Evolutionary conservation across 1,140 invertebrate species (phyloP), one percentile per base, ranked within the genome.

Genomic region (Plutomurus gul): DNA sequence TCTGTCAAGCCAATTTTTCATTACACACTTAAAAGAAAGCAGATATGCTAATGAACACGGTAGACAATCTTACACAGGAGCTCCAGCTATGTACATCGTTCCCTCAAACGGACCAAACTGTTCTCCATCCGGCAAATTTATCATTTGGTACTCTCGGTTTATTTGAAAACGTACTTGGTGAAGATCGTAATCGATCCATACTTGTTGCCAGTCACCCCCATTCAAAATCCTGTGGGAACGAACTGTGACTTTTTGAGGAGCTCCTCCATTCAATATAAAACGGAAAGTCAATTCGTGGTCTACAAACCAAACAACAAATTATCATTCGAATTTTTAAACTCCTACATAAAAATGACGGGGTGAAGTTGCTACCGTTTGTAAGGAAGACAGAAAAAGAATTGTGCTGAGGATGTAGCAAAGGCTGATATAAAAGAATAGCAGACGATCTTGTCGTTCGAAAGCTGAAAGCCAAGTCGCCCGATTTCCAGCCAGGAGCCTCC

Each of bases 131-230:
- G 92, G 86, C 43, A 96, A 87, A 87, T 96, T 92, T 3, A 95
- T 91, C 93, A 96, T 95, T 87, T 93, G 90, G 82, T 91, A 93
- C 83, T 96, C 93, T 36, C 92, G 93, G 85, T 96, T 96, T 74
- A 97, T 92, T 91, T 95, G 96, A 85, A 96, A 95, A 75, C 95
- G 87, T n/a, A 97, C 94, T 86, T 98, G 95, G 86, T 96, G 94
- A 84, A 93, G 91, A 86, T 97, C 96, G 85, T 95, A 95, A 87
- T 95, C 94, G 80, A 95, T 95, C 94, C 94, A 95, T 6, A 82
- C 93, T 87, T 96, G 95, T 85, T 98, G 95, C 96, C 96, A 98
- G 85, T 96, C 94, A 0, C 95, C 95, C 70, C 92, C 92, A 85
- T 96, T 96, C 4, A 98, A 88, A 85, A 92, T 91, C 78, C 92